Percentiles rank a stretch among this genome's conserved stretches.
Evolutionary conservation across 2,888 invertebrate genomes (phyloP).

Genomic region (Himalopsyche kuldschensis): DNA sequence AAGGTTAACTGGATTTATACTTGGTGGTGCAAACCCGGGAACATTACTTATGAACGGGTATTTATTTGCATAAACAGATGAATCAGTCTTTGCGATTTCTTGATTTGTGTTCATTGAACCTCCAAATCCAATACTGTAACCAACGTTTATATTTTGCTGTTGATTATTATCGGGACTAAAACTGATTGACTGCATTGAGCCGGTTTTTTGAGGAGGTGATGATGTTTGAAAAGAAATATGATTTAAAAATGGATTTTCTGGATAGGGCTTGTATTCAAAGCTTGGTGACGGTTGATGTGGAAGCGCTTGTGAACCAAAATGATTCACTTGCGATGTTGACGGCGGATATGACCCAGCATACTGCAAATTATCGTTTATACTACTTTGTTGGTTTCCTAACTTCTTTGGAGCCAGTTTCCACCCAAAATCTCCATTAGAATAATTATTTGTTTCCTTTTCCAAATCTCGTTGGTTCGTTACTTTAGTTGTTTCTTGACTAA

Average conservation of each 20-base stretch:
- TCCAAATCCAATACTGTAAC: constrained; percentile 42
- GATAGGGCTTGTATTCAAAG: constrained; percentile 36
- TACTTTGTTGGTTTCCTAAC: background rate
- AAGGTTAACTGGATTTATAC: constrained; percentile 2
- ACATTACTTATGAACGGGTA: constrained; percentile 13
- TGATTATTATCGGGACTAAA: constrained; percentile 53
- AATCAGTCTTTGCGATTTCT: constrained; percentile 7
- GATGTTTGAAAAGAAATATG: constrained; percentile 33
- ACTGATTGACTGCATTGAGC: constrained; percentile 43
- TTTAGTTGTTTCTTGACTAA: constrained; percentile 18
- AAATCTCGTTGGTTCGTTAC: constrained; percentile 41
- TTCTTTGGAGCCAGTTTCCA: constrained; percentile 56
- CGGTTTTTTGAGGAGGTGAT: constrained; percentile 20
- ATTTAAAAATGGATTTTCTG: constrained; percentile 38
- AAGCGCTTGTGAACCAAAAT: constrained; percentile 44
- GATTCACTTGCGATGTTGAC: constrained; percentile 4
- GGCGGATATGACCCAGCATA: constrained; percentile 17
- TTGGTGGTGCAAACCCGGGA: constrained; percentile 28
- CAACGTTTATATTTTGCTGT: constrained; percentile 42
- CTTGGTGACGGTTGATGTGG: constrained; percentile 43
- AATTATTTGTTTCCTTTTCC: constrained; percentile 43
- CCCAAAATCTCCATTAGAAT: constrained; percentile 56
- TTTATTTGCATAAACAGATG: constrained; percentile 17
- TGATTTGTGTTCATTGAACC: constrained; percentile 9
- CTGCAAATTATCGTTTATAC: constrained; percentile 9